Evolutionary conservation across 2,888 invertebrate genomes (phyloP), one percentile per base, ranked within the genome.

Genomic region (Helleia helle): DNA sequence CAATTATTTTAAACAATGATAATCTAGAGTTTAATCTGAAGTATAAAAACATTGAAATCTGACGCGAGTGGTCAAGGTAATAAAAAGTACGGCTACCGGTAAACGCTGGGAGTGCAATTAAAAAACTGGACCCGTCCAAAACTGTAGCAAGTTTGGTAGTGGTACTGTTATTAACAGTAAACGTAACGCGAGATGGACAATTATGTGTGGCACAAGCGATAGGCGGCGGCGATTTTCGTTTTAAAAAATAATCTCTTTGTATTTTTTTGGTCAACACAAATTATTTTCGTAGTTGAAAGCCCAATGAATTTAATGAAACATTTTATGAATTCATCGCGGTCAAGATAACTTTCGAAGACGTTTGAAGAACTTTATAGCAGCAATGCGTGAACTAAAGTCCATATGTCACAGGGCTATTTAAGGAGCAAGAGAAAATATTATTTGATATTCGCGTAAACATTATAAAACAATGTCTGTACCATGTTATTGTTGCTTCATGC

Each of bases 151-250:
- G 46, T 50, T 52, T 41, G 46, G 48, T 37, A 49, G 47, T 45
- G 60, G 58, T 76, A 80, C 80, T 71, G 79, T 79, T 77, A 79
- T 58, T 70, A 77, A 71, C 71, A 65, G 70, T 71, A 65, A 71
- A 63, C 58, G 71, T 70, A 70, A 75, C 65, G 61, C 59, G 65
- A 71, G 67, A 71, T 62, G 68, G 55, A 63, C 71, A 71, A 67
- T 70, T 67, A 64, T 58, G 56, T 51, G 40, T 41, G 56, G 54
- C 40, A 5, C 44, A 51, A 56, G 56, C 13, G 36, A 61, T 39
- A 22, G 52, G 57, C 47, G 51, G 26, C 12, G 7, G 24, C 17
- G 24, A 18, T 17, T 27, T 26, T 14, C 12, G 13, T 12, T 13
- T 24, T 18, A 12, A 7, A 22, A n/a, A n/a, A n/a, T n/a, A n/a